These are phyloP conservation scores for Onychomys arenicola DNA, from an alignment of 2,797 vertebrate species.

Conservation along the genomic window DNA sequence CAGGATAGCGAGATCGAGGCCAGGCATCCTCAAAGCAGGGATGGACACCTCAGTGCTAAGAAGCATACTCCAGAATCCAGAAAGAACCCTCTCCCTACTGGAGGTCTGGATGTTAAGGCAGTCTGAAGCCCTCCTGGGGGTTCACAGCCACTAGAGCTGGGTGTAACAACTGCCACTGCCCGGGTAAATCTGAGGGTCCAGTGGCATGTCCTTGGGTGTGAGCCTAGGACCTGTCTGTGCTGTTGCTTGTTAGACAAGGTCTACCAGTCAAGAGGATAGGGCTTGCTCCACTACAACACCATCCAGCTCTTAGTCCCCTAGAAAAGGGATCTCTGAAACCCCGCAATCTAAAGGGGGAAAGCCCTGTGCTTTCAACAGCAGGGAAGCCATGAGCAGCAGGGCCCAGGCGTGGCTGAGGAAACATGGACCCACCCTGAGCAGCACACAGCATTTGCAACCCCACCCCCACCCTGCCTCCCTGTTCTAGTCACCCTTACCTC, in stretches of 20 bases:
- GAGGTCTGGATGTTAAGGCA: not conserved
- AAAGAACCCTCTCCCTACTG: not conserved
- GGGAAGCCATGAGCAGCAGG: too few relatives aligned
- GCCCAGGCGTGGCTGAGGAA: not conserved
- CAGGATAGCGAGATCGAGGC: not conserved
- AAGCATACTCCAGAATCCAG: not conserved
- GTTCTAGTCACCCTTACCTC: not conserved
- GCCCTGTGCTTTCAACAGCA: not conserved
- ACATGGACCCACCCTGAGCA: not conserved
- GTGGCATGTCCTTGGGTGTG: accelerated
- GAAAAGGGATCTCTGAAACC: not conserved
- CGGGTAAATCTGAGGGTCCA: not conserved
- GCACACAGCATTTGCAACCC: not conserved
- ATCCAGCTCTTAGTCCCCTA: not conserved
- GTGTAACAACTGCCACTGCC: not conserved
- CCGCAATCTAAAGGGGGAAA: not conserved
- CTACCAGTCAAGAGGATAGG: not conserved
- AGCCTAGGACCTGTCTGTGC: not conserved
- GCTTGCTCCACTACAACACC: not conserved
- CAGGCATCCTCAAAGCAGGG: not conserved
- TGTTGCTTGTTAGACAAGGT: not conserved
- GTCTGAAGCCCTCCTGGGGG: not conserved
- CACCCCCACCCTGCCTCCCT: not conserved
- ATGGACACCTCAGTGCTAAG: not conserved
- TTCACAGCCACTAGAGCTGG: not conserved